These are phyloP conservation scores for Sphaeramia orbicularis DNA, from an alignment of 2,797 vertebrate species.

Conservation along the genomic window DNA sequence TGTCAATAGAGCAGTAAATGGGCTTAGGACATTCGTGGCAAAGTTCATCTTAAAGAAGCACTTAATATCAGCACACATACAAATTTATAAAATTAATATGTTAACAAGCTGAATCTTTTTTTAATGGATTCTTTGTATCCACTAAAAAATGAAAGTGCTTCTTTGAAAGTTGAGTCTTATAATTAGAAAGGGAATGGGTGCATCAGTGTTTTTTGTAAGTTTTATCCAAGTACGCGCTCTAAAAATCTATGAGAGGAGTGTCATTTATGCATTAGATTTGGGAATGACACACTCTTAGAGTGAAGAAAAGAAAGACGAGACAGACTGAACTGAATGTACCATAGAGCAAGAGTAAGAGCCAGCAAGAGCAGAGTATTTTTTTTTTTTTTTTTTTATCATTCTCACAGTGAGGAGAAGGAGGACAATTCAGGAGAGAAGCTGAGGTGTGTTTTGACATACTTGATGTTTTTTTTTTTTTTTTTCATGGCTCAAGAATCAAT, in stretches of 20 bases:
- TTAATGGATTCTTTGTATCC: too few relatives aligned
- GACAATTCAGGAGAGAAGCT: conserved; percentile 28
- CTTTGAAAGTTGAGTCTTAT: too few relatives aligned
- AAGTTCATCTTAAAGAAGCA: conserved; percentile 5
- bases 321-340: background rate
- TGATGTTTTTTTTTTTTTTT: conserved; percentile 6
- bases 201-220: too few relatives aligned
- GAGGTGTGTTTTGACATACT: conserved; percentile 34
- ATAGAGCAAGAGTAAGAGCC: background rate
- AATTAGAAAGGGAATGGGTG: too few relatives aligned
- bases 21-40: background rate
- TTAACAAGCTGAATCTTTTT: too few relatives aligned
- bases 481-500: conserved; percentile 46
- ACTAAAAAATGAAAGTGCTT: too few relatives aligned
- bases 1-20: background rate
- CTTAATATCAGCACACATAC: conserved; percentile 4
- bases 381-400: background rate
- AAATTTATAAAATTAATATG: too few relatives aligned
- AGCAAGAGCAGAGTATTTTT: background rate
- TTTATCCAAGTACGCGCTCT: too few relatives aligned
- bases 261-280: background rate
- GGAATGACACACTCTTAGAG: background rate
- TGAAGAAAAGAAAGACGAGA: too few relatives aligned
- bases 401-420: conserved; percentile 1
- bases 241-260: background rate